A percentile compares a stretch with the other conserved stretches of the same genome.
These are phyloP conservation scores for Epinotia ramella DNA, from an alignment of 2,888 invertebrate species.

Conservation along the genomic window DNA sequence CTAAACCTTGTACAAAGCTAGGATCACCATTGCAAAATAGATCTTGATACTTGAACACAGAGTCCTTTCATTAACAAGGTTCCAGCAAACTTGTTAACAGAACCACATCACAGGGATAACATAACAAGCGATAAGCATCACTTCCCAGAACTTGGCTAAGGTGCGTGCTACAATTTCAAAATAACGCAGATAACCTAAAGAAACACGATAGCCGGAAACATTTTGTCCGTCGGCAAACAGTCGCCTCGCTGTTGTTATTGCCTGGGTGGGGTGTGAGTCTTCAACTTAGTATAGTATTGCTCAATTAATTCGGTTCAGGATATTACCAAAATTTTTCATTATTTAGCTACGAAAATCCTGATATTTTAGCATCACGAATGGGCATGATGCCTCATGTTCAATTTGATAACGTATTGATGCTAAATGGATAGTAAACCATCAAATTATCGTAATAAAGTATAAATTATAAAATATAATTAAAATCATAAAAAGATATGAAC, in stretches of 20 bases:
- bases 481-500: no score
- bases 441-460: no score
- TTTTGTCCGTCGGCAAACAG: slow-evolving; percentile 53
- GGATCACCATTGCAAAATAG: not conserved
- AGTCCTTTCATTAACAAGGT: not conserved
- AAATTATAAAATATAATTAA: no score
- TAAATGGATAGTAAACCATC: no score
- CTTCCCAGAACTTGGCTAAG: slow-evolving; percentile 39
- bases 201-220: slow-evolving; percentile 66
- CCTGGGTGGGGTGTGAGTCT: slow-evolving; percentile 13
- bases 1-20: not conserved
- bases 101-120: slow-evolving; percentile 6
- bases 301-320: not conserved
- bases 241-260: slow-evolving; percentile 43
- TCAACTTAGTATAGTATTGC: slow-evolving; percentile 2
- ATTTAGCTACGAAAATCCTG: no score
- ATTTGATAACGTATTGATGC: no score
- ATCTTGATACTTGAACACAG: not conserved
- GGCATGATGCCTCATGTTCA: no score
- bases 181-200: slow-evolving; percentile 61
- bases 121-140: slow-evolving; percentile 32
- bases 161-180: slow-evolving; percentile 50
- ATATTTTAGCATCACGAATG: no score
- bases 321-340: no score
- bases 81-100: slow-evolving; percentile 13